Conservation (phyloP, 2,797 vertebrate genomes). For the Natrix natrix region DNA sequence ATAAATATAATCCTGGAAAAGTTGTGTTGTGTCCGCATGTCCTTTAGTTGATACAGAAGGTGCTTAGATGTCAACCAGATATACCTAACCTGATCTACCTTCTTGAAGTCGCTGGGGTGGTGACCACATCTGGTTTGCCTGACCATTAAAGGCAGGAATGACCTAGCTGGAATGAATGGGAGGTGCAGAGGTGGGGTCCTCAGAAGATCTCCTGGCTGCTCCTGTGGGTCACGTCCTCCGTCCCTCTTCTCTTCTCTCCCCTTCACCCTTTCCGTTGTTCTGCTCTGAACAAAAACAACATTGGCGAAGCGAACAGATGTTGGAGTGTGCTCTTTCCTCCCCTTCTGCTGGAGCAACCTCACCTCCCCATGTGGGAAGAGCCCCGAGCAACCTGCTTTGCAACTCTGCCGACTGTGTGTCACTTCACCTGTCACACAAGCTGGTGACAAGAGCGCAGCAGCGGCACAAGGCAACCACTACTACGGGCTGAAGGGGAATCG, state of each 20-base stretch:
- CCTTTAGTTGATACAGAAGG: not conserved
- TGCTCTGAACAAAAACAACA: constrained; percentile 20
- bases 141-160: not conserved
- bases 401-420: constrained; percentile 39
- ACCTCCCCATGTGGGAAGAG: constrained; percentile 57
- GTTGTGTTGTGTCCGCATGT: fast-evolving
- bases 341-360: constrained; percentile 39
- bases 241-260: no score
- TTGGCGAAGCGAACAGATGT: constrained; percentile 60
- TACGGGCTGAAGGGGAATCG: not conserved
- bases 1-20: not conserved
- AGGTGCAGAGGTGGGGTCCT: no score
- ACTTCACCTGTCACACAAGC: constrained; percentile 65
- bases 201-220: not conserved
- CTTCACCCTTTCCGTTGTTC: not conserved
- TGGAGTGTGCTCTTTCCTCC: constrained; percentile 34
- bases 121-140: not conserved
- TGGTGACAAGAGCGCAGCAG: constrained; percentile 55
- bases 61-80: not conserved
- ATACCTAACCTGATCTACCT: not conserved
- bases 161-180: not conserved
- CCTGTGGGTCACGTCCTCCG: not conserved
- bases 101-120: not conserved
- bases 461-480: constrained; percentile 38
- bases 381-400: constrained; percentile 56